Conservation (phyloP, 2,888 invertebrate genomes). For the Pimpla rufipes region DNA sequence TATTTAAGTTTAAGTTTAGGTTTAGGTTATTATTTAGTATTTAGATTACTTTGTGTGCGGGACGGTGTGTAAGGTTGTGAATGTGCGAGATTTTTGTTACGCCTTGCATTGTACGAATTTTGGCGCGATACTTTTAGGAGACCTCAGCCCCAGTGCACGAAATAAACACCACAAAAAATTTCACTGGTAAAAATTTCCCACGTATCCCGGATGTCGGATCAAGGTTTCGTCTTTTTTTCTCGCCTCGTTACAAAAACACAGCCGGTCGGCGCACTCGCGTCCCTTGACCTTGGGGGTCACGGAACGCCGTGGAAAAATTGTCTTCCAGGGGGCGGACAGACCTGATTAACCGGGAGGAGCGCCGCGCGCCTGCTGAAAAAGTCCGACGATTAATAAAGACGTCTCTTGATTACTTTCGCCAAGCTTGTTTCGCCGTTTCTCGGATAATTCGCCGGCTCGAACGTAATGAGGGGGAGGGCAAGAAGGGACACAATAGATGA, state of each 20-base stretch:
- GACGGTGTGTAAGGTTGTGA: no score
- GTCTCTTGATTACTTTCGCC: conserved; percentile 15
- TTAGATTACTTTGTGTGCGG: no score
- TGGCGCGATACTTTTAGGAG: no score
- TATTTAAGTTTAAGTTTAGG: no score
- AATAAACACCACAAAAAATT: not conserved
- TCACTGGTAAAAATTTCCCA: not conserved
- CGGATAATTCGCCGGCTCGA: not conserved
- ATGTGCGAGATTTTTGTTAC: no score
- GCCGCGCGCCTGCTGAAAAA: not conserved
- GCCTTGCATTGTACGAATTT: no score
- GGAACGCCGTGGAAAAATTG: not conserved
- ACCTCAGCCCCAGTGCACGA: no score
- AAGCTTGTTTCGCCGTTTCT: conserved; percentile 6
- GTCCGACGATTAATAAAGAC: conserved; percentile 9
- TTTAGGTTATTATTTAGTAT: no score
- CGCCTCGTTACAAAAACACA: not conserved
- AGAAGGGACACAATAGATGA: not conserved
- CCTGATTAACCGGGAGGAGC: not conserved
- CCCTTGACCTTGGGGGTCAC: not conserved
- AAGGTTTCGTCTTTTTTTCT: not conserved
- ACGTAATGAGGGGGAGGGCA: not conserved
- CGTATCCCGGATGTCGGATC: not conserved
- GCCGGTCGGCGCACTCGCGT: no score
- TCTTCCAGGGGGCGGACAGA: not conserved